These are phyloP conservation scores for Watsonalla cultraria DNA, from an alignment of 2,888 invertebrate species.

Conservation along the genomic window DNA sequence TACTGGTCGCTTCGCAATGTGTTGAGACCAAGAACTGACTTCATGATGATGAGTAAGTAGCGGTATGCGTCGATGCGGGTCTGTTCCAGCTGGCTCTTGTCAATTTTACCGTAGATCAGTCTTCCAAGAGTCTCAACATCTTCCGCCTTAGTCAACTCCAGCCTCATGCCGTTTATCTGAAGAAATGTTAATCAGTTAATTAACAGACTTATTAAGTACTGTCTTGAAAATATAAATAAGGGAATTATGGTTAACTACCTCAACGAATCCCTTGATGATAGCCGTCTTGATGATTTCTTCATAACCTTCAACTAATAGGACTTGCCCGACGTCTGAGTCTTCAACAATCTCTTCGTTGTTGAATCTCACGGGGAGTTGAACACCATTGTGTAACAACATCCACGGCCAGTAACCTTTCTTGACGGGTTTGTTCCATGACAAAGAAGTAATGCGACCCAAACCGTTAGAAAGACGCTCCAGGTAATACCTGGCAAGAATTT, in stretches of 20 bases:
- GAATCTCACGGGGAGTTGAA: slow-evolving; percentile 72
- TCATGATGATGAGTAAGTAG: slow-evolving; percentile 76
- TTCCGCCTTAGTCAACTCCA: slow-evolving; percentile 58
- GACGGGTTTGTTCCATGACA: slow-evolving; percentile 65
- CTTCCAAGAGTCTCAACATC: slow-evolving; percentile 77
- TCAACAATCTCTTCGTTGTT: slow-evolving; percentile 56
- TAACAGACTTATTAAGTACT: too few species aligned
- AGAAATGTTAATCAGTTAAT: slow-evolving; percentile 4
- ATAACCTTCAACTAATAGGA: slow-evolving; percentile 52
- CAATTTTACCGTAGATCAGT: slow-evolving; percentile 65
- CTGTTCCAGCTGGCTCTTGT: slow-evolving; percentile 56
- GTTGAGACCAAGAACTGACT: slow-evolving; percentile 65
- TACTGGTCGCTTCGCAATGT: slow-evolving; percentile 56
- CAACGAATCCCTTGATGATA: slow-evolving; percentile 75
- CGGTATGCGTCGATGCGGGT: slow-evolving; percentile 72
- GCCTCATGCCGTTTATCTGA: slow-evolving; percentile 57
- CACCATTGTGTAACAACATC: slow-evolving; percentile 74
- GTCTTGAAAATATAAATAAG: background rate
- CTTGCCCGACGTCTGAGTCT: slow-evolving; percentile 42
- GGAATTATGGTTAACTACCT: slow-evolving; percentile 36
- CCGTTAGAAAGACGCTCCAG: slow-evolving; percentile 75
- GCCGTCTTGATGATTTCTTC: slow-evolving; percentile 79
- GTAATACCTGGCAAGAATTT: slow-evolving; percentile 81
- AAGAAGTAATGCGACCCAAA: slow-evolving; percentile 60
- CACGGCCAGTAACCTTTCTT: slow-evolving; percentile 78